Conservation (phyloP, 2,113 vertebrate genomes). For the Triplophysa rosa region DNA sequence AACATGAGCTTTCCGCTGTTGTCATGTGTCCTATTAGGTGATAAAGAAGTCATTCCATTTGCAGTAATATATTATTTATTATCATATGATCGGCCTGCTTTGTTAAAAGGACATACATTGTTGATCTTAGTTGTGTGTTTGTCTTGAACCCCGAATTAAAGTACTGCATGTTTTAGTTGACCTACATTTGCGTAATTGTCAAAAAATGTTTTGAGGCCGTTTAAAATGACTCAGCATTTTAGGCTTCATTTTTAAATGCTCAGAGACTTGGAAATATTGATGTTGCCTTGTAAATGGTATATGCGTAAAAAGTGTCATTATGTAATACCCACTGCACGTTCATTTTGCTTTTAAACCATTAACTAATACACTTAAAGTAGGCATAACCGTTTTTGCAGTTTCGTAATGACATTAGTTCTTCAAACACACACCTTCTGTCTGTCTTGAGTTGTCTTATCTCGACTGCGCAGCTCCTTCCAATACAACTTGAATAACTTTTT, state of each 20-base stretch:
- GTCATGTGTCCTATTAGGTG: slow-evolving; percentile 27
- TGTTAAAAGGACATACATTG: not conserved
- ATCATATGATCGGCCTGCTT: not conserved
- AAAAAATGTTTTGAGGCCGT: not conserved
- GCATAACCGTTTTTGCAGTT: not conserved
- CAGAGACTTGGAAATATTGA: not conserved
- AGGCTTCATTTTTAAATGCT: not conserved
- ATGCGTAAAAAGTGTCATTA: not conserved
- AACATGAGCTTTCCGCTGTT: slow-evolving; percentile 38
- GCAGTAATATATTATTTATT: slow-evolving; percentile 50
- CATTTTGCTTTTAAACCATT: not conserved
- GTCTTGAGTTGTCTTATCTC: slow-evolving; percentile 39
- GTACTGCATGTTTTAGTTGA: not conserved
- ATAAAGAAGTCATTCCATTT: slow-evolving; percentile 33
- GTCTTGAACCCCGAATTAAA: not conserved
- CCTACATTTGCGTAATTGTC: not conserved
- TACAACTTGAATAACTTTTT: not conserved
- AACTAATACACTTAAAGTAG: not conserved
- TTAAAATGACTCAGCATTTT: slow-evolving; percentile 4
- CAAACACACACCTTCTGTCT: not conserved
- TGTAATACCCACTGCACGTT: not conserved
- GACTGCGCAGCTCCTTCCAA: slow-evolving; percentile 19
- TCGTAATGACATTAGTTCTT: not conserved
- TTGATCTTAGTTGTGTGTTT: not conserved
- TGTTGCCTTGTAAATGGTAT: not conserved